Evolutionary conservation across 2,113 vertebrate genomes (phyloP), one percentile per base, ranked within the genome.

Genomic region (Oreotragus oreotragus): DNA sequence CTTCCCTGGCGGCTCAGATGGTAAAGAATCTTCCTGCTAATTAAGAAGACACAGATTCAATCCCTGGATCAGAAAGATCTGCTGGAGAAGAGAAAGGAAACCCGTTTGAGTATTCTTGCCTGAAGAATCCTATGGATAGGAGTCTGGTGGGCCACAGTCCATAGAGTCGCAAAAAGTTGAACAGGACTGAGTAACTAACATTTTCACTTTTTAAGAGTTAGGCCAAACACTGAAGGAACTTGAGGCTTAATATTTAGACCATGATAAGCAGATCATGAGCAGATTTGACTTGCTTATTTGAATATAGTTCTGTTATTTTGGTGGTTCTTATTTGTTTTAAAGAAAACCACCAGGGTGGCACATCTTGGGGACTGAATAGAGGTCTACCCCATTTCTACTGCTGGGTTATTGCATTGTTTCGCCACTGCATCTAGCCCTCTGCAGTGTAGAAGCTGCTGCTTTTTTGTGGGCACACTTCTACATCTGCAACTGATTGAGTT

Each of bases 401-500:
- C 60, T 51, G 27, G 4, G 10, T n/a, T 79, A 49, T 39, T 91
- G 45, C 66, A 7, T 25, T 94, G 43, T 23, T 33, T 58, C 7
- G 66, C 60, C 14, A 9, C 47, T 93, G 19, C 47, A 53, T 51
- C 43, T 33, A 60, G 30, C 53, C n/a, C 47, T 21, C 79, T 53
- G 0, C 79, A 66, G 12, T 73, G 6, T 73, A 47, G 84, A 73
- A 80, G 36, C 79, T 23, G 79, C 64, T 91, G 2, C 55, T 88
- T 28, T 84, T 96, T 84, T 90, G 95, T 95, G 96, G 94, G 96
- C 90, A 85, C 92, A 90, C 2, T 85, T 95, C 85, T 95, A 94
- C 97, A 97, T 97, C 96, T 98, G 97, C 85, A 96, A 97, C 80
- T 98, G 84, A 97, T 97, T 95, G 91, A 51, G 88, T 83, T 66